Percentiles rank a stretch among this genome's conserved stretches.
Evolutionary conservation across 2,113 vertebrate species (phyloP).

Genomic region (Eubucco bourcierii): DNA sequence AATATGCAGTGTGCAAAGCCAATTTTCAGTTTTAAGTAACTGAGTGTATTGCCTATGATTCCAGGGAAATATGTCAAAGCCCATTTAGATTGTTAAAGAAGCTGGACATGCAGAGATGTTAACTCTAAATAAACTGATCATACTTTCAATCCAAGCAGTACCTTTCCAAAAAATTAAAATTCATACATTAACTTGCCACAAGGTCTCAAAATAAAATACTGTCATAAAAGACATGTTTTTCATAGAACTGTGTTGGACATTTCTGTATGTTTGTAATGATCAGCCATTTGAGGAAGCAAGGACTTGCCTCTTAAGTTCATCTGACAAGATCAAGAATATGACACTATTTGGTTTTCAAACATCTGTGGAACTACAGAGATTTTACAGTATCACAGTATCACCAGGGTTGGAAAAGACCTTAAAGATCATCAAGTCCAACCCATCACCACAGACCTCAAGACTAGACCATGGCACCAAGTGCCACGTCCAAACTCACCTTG

Average conservation of each 20-base stretch:
- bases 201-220: not conserved
- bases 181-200: not conserved
- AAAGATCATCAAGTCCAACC: no score
- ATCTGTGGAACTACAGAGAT: not conserved
- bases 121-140: not conserved
- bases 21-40: slow-evolving; percentile 9
- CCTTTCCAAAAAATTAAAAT: not conserved
- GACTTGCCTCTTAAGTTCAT: not conserved
- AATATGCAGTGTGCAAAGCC: not conserved
- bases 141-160: not conserved
- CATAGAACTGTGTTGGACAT: not conserved
- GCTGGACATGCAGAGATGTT: not conserved
- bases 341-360: not conserved
- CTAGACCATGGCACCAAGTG: no score
- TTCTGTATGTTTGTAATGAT: not conserved
- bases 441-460: no score
- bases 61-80: not conserved
- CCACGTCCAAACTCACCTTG: no score
- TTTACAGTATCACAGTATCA: no score
- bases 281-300: not conserved
- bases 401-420: no score
- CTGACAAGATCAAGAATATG: not conserved
- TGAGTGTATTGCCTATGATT: not conserved
- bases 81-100: not conserved
- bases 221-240: not conserved